A percentile compares a stretch with the other conserved stretches of the same genome.
These are phyloP conservation scores for Lottia gigantea DNA, from an alignment of 2,888 invertebrate genomes.

Conservation along the genomic window DNA sequence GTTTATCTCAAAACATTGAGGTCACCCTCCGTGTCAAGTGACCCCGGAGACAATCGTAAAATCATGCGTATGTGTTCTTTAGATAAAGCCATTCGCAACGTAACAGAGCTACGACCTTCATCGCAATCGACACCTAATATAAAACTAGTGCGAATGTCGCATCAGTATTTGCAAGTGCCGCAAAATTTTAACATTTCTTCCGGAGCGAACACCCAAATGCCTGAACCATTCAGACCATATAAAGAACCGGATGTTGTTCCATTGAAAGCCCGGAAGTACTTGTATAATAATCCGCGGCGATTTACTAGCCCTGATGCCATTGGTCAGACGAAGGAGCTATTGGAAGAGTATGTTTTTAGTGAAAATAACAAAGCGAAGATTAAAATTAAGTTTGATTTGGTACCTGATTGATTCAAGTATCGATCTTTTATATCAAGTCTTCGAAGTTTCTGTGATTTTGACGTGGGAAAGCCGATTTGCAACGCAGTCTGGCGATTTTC, in stretches of 20 bases:
- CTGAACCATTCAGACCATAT: background rate
- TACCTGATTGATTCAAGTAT: background rate
- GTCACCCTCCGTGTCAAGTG: constrained; percentile 12
- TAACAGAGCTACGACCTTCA: background rate
- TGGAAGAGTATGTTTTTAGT: constrained; percentile 21
- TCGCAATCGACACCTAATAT: background rate
- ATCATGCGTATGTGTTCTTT: background rate
- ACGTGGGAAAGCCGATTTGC: too few species aligned
- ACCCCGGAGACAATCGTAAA: constrained; percentile 15
- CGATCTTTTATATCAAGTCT: too few species aligned
- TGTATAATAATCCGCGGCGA: background rate
- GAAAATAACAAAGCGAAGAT: constrained; percentile 25
- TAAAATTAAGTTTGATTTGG: constrained; percentile 24
- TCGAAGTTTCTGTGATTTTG: too few species aligned
- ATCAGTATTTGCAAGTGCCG: background rate
- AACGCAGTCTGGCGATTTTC: too few species aligned
- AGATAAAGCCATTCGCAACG: constrained; percentile 2
- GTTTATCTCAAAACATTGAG: constrained; percentile 23
- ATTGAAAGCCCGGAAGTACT: background rate
- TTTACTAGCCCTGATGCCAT: background rate
- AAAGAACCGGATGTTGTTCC: background rate
- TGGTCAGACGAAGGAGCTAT: background rate
- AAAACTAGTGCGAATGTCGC: background rate
- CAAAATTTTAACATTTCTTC: background rate
- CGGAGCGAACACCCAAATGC: background rate